phyloP scores from a whole-genome alignment of 2,797 vertebrate species.

The Macropodus opercularis region DNA sequence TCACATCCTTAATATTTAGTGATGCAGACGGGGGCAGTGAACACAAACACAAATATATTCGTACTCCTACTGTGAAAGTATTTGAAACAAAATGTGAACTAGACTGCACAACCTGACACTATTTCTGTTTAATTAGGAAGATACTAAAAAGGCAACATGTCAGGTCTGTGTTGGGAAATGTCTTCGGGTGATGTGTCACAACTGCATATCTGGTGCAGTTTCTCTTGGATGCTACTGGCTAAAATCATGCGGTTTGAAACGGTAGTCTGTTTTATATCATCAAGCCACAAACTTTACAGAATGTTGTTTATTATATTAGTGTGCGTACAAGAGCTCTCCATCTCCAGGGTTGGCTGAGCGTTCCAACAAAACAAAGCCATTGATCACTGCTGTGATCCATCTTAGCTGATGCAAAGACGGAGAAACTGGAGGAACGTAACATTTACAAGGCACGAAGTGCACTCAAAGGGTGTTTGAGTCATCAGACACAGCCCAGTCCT shows the following conservation, averaged over 20 bases:
- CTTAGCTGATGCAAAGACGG: constrained; percentile 30
- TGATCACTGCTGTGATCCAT: constrained; percentile 23
- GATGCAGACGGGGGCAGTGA: too few species aligned
- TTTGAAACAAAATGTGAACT: too few species aligned
- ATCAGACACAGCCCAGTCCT: too few species aligned
- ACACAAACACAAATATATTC: too few species aligned
- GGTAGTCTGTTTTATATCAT: constrained; percentile 11
- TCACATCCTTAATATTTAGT: too few species aligned
- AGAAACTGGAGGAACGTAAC: constrained; percentile 25
- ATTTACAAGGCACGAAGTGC: constrained; percentile 45
- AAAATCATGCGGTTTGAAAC: too few species aligned
- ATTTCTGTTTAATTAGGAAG: too few species aligned
- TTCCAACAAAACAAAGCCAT: constrained; percentile 28
- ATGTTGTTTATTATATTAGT: constrained; percentile 3
- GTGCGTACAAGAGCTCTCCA: too few species aligned
- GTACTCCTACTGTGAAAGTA: too few species aligned
- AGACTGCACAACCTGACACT: too few species aligned
- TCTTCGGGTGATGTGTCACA: not conserved
- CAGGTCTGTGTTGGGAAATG: not conserved
- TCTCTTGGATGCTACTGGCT: not conserved
- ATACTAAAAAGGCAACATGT: too few species aligned
- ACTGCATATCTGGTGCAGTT: not conserved
- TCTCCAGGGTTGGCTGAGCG: constrained; percentile 8
- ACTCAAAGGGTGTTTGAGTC: too few species aligned
- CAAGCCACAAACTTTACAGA: constrained; percentile 5